Evolutionary conservation across 2,113 vertebrate genomes (phyloP).

Genomic region (Gopherus evgoodei): DNA sequence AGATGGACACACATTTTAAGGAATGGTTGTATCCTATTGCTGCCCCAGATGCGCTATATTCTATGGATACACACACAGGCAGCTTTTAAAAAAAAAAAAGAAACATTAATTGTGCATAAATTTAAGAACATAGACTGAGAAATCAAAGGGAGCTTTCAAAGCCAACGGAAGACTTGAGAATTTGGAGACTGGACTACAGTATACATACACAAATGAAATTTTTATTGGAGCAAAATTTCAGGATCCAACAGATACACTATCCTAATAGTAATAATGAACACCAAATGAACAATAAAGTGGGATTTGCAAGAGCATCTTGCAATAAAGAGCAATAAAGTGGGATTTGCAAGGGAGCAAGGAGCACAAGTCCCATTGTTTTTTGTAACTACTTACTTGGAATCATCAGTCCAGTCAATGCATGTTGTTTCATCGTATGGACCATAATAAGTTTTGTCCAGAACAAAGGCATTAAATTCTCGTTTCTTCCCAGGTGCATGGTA

Average conservation of each 20-base stretch:
- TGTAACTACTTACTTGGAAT: conserved; percentile 88
- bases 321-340: too few species aligned
- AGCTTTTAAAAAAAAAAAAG: not conserved
- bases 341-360: not conserved
- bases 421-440: conserved; percentile 97
- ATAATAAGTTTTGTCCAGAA: conserved; percentile 94
- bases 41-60: rapidly evolving
- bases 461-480: conserved; percentile 93
- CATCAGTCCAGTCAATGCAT: conserved; percentile 96
- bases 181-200: not conserved
- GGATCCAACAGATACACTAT: not conserved
- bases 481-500: conserved; percentile 94
- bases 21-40: rapidly evolving
- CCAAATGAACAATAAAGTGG: not conserved
- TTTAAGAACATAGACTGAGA: not conserved
- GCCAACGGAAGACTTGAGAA: not conserved
- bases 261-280: not conserved
- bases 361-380: not conserved
- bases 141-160: not conserved
- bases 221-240: not conserved
- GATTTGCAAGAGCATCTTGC: too few species aligned
- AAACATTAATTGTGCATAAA: not conserved
- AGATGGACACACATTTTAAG: not conserved
- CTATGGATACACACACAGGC: not conserved
- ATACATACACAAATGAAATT: not conserved